Evolutionary conservation across 1,140 invertebrate genomes (phyloP).

Genomic region (Drosophila kanapiae): DNA sequence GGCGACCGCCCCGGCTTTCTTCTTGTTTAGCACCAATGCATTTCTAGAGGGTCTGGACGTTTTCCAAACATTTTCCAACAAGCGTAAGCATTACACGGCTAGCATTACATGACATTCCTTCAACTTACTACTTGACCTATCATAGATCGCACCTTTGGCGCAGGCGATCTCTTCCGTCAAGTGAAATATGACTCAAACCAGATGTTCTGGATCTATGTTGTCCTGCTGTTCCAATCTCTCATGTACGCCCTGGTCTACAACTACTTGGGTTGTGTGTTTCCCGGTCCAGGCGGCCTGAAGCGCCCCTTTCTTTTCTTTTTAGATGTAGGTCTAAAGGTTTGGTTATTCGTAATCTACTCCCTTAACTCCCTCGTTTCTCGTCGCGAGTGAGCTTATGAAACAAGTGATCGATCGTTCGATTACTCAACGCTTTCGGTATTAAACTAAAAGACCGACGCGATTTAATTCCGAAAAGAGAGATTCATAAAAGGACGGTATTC

Average conservation of each 20-base stretch:
- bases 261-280: constrained; percentile 74
- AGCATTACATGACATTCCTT: not conserved
- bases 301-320: constrained; percentile 71
- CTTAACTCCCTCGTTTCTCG: too few species aligned
- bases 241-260: constrained; percentile 74
- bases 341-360: too few species aligned
- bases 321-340: constrained; percentile 46
- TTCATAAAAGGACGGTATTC: too few species aligned
- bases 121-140: not conserved
- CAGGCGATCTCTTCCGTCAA: constrained; percentile 47
- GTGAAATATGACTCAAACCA: constrained; percentile 66
- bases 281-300: constrained; percentile 74
- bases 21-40: constrained; percentile 62
- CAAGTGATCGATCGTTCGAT: too few species aligned
- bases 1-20: constrained; percentile 47
- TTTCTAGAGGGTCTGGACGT: constrained; percentile 72
- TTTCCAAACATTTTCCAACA: constrained; percentile 78
- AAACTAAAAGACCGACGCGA: too few species aligned
- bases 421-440: too few species aligned
- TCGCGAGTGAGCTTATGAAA: too few species aligned
- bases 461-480: too few species aligned
- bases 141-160: constrained; percentile 60
- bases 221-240: constrained; percentile 62
- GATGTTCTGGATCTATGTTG: constrained; percentile 62
- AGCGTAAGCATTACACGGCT: constrained; percentile 51